Base-by-base conservation (phyloP, 2,888 invertebrate genomes). In the Temnothorax unifasciatus region DNA sequence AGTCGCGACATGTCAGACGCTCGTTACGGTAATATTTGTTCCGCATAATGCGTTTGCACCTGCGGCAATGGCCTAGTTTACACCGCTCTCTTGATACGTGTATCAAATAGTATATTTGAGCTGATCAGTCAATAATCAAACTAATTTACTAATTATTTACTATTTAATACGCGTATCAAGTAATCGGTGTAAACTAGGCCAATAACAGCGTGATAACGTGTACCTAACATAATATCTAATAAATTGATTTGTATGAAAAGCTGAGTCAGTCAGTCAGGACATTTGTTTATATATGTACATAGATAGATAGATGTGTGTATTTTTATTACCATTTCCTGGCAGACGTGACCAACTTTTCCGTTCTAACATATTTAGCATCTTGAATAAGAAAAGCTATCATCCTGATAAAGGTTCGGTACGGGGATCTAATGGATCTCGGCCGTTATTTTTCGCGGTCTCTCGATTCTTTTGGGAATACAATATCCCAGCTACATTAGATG, bases 401-500 rank as follows among this genome's bases (percentile, higher is more conserved):
- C 21, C 15, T 21, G 57, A 69, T 69, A 79, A 68, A 3, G 3
- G 3, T 18, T 47, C 18, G 47, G 47, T 66, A 25, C n/a, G 21
- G 15, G 25, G 4, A 18, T 34, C 21, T 68, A 69, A 59, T 44
- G 47, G 44, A 66, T 18, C 18, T 38, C 21, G 15, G 18, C 34
- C 57, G 9, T 59, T 69, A 59, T 59, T 66, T 77, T 21, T 34
- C 21, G 15, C 54, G 11, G 21, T 57, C 13, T 11, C 18, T 18
- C 18, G 69, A 15, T 59, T 69, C 47, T 59, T 79, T 79, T 47
- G 59, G 69, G 47, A 79, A 57, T 69, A 59, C 79, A 21, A 79
- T 59, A 59, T 71, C 59, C 71, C 79, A 81, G 47, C 18, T 59
- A 47, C 59, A 50, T 81, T 69, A 69, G 15, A 13, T 38, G 25